Base-by-base conservation (phyloP, 2,797 vertebrate genomes). In the Eurystomus glaucurus region DNA sequence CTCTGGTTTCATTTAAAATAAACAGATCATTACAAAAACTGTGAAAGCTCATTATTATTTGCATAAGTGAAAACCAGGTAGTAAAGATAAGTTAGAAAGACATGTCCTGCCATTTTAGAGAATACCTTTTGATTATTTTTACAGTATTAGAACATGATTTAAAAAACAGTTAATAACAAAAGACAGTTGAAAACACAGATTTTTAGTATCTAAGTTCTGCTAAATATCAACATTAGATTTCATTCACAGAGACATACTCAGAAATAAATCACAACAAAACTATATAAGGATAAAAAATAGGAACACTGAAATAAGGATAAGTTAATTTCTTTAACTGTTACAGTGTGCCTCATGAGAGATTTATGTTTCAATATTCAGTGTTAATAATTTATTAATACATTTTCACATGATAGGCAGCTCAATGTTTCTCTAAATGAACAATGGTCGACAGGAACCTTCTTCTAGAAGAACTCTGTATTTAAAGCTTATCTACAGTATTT, bases 381-480 rank as follows among this genome's bases (percentile, higher is more conserved):
- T 58, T 37, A 62, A 17, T 46, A 79, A 52, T 66, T 78, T 71
- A 60, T 14, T 60, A 71, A n/a, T 18, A 26, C 10, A 4, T 88
- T 93, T 87, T 68, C 41, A 31, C 48, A 20, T 22, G 6, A 17
- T 54, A 1, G 3, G 3, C n/a, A 69, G 7, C 2, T 50, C 28
- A 68, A 31, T 85, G 80, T 58, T 83, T 78, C 13, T 70, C 9
- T 62, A 58, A 80, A 75, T 51, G 11, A 65, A 19, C 19, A 90
- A 20, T 6, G 25, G 2, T 4, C 68, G 20, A 29, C 17, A 51
- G 20, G 1, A 74, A 5, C 2, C 1, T 58, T 55, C 16, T 50
- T 78, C 14, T 43, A 33, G 43, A 82, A 75, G 2, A 12, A 21
- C 14, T 66, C 16, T 25, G 3, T n/a, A 12, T 58, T 79, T 75